Evolutionary conservation across 2,888 invertebrate species (phyloP).

Genomic region (Xylota sylvarum): DNA sequence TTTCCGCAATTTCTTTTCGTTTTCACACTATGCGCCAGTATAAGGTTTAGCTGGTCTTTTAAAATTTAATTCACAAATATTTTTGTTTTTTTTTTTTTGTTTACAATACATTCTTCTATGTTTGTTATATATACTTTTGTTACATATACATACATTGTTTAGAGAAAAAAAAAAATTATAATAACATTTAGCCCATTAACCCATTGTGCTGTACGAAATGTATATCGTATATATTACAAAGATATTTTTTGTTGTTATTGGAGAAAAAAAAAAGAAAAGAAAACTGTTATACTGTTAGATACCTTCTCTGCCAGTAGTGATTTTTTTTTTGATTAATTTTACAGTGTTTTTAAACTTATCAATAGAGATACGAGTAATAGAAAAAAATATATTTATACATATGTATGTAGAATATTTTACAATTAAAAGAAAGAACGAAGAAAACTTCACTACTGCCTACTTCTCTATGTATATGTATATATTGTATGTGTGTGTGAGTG

Average conservation of each 20-base stretch:
- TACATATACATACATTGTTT: constrained; percentile 39
- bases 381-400: constrained; percentile 19
- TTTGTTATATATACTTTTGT: constrained; percentile 23
- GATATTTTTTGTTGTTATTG: constrained; percentile 19
- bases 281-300: constrained; percentile 35
- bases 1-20: neutral
- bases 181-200: constrained; percentile 60
- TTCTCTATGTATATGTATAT: constrained; percentile 12
- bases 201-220: constrained; percentile 73
- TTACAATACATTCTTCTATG: constrained; percentile 19
- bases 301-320: constrained; percentile 25
- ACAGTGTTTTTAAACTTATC: constrained; percentile 63
- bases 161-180: constrained; percentile 31
- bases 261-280: constrained; percentile 18
- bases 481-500: constrained; percentile 5
- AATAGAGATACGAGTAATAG: constrained; percentile 58
- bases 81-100: constrained; percentile 9
- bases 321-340: constrained; percentile 28
- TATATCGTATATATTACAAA: constrained; percentile 68
- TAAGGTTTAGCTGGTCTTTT: constrained; percentile 31
- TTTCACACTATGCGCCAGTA: constrained; percentile 28
- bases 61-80: constrained; percentile 54
- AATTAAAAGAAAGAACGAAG: constrained; percentile 51
- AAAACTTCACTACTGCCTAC: constrained; percentile 58
- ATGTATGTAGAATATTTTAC: constrained; percentile 48